Evolutionary conservation across 2,797 vertebrate species (phyloP).

Genomic region (Sebastes paucispinis): DNA sequence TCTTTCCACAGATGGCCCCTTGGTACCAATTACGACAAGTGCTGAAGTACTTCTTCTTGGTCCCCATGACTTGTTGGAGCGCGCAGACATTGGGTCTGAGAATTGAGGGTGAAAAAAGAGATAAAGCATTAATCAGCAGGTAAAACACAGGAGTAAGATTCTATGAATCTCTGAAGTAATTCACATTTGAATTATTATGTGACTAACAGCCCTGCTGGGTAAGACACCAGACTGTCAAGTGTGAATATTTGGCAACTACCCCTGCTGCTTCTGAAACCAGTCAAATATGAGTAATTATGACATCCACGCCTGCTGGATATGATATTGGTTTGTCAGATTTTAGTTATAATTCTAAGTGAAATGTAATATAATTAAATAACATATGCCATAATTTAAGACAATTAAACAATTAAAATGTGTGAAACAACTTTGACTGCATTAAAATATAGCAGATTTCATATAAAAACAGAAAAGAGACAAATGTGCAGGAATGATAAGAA

Average conservation of each 20-base stretch:
- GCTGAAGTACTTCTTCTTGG: constrained; percentile 98
- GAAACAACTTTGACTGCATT: neutral
- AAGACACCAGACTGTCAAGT: neutral
- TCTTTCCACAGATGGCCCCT: constrained; percentile 94
- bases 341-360: neutral
- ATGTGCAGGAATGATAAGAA: neutral
- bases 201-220: constrained; percentile 1
- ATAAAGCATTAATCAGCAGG: constrained; percentile 11
- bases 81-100: constrained; percentile 94
- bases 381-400: neutral
- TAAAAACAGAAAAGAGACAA: neutral
- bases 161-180: neutral
- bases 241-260: constrained; percentile 17
- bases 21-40: constrained; percentile 98
- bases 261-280: constrained; percentile 9
- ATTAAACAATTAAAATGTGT: neutral
- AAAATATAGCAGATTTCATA: neutral
- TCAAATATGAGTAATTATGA: constrained; percentile 22
- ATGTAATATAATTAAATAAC: neutral
- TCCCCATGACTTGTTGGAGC: constrained; percentile 95
- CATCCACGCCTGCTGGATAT: neutral
- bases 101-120: constrained; percentile 14
- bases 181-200: constrained; percentile 7
- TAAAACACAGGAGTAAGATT: neutral
- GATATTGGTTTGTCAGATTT: neutral